Evolutionary conservation across 2,888 invertebrate genomes (phyloP), one percentile per base, ranked within the genome.

Genomic region (Oxycera nigricornis): DNA sequence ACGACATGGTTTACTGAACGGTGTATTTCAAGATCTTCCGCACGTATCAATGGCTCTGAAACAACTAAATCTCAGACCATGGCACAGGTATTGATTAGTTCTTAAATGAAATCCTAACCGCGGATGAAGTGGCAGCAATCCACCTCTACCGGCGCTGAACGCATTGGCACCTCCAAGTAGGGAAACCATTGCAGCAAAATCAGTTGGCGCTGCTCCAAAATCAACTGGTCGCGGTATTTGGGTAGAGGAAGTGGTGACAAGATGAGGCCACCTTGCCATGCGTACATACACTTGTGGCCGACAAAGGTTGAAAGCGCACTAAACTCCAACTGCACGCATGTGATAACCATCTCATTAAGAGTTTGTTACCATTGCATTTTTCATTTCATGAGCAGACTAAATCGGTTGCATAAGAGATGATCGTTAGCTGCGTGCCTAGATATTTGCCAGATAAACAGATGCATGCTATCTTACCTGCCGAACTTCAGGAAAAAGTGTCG

Each of bases 1-100:
- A 73, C 72, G 72, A 74, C 75, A 75, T 75, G 75, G n/a, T 59
- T 76, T 9, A 55, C 55, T 17, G 55, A 55, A 2, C 24, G 24
- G 24, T 9, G n/a, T n/a, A 55, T 24, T 55, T 55, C 11, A 73
- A 76, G 73, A 75, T 70, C 72, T 73, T 62, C 72, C 57, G 73
- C 50, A 41, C 41, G 67, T 59, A 39, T 41, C 72, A 68, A 62
- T 73, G 67, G 41, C 72, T 55, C 14, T 70, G 41, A 50, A 52
- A 30, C 24, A 74, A 67, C 67, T 67, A 55, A 70, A 70, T n/a
- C n/a, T 7, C 52, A 35, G 24, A 28, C 57, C 3, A 39, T 20
- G 11, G 61, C 31, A 46, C 30, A 61, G 28, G 50, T 61, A 28
- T 68, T 50, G 50, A 14, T 46, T 46, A 26, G 67, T 68, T 68